Conservation (phyloP, 2,113 vertebrate genomes). For the Syrrhaptes paradoxus region DNA sequence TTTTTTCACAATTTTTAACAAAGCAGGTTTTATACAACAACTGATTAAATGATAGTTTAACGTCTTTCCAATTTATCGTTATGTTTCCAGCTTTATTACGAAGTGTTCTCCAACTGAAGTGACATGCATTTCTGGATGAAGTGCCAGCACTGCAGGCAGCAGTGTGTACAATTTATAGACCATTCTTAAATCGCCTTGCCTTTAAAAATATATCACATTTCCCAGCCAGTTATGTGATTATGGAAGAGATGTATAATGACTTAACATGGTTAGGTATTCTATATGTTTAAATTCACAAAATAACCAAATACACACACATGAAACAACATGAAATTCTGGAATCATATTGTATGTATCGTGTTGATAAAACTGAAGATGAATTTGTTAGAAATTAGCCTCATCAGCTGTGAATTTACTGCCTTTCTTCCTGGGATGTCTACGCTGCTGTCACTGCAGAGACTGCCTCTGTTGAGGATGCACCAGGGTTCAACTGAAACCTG, state of each 20-base stretch:
- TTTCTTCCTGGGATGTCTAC: background rate
- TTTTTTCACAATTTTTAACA: background rate
- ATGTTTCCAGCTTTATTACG: slow-evolving; percentile 34
- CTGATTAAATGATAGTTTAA: slow-evolving; percentile 19
- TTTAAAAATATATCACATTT: slow-evolving; percentile 49
- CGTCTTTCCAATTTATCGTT: slow-evolving; percentile 15
- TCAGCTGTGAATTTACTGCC: slow-evolving; percentile 37
- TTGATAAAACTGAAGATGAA: slow-evolving; percentile 40
- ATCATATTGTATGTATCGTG: background rate
- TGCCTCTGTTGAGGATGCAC: background rate
- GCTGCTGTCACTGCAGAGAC: background rate
- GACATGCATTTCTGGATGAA: slow-evolving; percentile 63
- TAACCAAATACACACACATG: slow-evolving; percentile 22
- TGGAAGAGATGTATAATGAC: slow-evolving; percentile 45
- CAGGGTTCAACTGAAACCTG: background rate
- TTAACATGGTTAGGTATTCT: slow-evolving; percentile 52
- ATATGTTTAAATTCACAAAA: slow-evolving; percentile 55
- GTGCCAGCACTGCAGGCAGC: slow-evolving; percentile 30
- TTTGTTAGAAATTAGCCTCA: slow-evolving; percentile 55
- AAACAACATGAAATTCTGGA: slow-evolving; percentile 55
- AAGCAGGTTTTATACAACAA: slow-evolving; percentile 26
- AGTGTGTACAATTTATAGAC: slow-evolving; percentile 18
- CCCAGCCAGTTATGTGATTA: slow-evolving; percentile 56
- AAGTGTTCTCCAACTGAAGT: slow-evolving; percentile 30
- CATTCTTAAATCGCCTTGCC: slow-evolving; percentile 36